phyloP scores from a whole-genome alignment of 2,888 invertebrate genomes.

The Pollenia amentaria region DNA sequence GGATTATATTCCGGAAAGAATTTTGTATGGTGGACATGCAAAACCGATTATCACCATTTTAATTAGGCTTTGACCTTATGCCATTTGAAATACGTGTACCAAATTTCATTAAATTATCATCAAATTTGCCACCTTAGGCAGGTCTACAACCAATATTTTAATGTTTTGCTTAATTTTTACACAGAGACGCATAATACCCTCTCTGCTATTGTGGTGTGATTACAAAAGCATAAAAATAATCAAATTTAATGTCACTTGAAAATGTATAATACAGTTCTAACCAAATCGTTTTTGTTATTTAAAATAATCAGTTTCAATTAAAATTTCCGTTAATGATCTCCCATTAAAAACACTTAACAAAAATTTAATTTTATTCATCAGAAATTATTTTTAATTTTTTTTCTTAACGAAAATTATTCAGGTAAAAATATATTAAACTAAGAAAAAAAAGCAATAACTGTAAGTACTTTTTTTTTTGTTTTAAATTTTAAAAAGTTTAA shows the following conservation, averaged over 20 bases:
- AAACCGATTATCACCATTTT: too few relatives aligned
- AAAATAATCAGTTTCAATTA: conserved; percentile 45
- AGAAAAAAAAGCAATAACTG: neutral
- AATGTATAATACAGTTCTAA: neutral
- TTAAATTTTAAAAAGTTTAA: conserved; percentile 48
- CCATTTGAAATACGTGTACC: too few relatives aligned
- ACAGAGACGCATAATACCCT: too few relatives aligned
- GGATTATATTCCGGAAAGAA: too few relatives aligned
- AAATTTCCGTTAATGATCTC: conserved; percentile 54
- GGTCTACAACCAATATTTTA: too few relatives aligned
- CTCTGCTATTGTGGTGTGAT: too few relatives aligned
- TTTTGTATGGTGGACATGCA: too few relatives aligned
- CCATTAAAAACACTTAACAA: conserved; percentile 50
- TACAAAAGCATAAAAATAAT: too few relatives aligned
- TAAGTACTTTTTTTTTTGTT: conserved; percentile 55
- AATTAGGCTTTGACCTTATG: too few relatives aligned
- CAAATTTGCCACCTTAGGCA: too few relatives aligned
- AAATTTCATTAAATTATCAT: too few relatives aligned
- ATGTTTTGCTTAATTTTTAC: too few relatives aligned
- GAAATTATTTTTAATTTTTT: neutral
- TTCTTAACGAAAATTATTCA: neutral
- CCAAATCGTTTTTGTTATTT: neutral
- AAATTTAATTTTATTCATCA: neutral
- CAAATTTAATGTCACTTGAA: neutral
- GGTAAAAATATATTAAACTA: neutral